Percentiles rank a stretch among this genome's conserved stretches.
Conservation (phyloP, 2,113 vertebrate genomes). For the Lamprologus speciosus region DNA sequence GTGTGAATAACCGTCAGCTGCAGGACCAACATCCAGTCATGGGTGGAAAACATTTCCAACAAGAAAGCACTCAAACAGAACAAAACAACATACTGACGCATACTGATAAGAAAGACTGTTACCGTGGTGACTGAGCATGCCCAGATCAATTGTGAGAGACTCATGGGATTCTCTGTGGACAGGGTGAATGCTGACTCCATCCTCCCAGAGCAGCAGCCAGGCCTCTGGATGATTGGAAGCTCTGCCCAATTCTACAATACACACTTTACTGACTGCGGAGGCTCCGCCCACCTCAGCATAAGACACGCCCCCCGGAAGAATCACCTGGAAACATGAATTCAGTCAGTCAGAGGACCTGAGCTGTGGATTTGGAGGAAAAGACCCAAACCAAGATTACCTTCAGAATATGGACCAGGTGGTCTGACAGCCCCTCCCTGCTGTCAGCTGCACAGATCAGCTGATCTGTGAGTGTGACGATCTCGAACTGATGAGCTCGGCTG, state of each 20-base stretch:
- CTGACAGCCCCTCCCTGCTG: constrained; percentile 6
- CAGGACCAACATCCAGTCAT: neutral
- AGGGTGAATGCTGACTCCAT: constrained; percentile 52
- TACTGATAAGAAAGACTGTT: neutral
- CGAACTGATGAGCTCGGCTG: constrained; percentile 50
- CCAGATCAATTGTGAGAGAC: constrained; percentile 24
- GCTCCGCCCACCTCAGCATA: constrained; percentile 54
- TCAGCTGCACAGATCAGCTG: constrained; percentile 56
- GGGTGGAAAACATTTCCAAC: neutral
- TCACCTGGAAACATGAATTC: constrained; percentile 39
- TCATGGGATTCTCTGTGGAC: neutral
- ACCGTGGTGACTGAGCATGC: constrained; percentile 30
- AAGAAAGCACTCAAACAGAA: neutral
- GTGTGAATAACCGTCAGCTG: neutral
- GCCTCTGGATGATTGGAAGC: constrained; percentile 22
- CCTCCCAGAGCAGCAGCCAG: constrained; percentile 58
- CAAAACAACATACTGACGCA: neutral
- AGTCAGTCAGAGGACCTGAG: neutral
- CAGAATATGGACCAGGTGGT: constrained; percentile 65
- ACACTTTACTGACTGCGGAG: constrained; percentile 51
- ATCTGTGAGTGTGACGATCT: constrained; percentile 58
- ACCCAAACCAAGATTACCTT: constrained; percentile 45
- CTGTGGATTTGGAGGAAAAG: neutral
- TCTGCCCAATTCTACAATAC: constrained; percentile 19
- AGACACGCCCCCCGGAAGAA: constrained; percentile 50